Evolutionary conservation across 2,797 vertebrate genomes (phyloP), one percentile per base, ranked within the genome.

Genomic region (Galaxias olidus): DNA sequence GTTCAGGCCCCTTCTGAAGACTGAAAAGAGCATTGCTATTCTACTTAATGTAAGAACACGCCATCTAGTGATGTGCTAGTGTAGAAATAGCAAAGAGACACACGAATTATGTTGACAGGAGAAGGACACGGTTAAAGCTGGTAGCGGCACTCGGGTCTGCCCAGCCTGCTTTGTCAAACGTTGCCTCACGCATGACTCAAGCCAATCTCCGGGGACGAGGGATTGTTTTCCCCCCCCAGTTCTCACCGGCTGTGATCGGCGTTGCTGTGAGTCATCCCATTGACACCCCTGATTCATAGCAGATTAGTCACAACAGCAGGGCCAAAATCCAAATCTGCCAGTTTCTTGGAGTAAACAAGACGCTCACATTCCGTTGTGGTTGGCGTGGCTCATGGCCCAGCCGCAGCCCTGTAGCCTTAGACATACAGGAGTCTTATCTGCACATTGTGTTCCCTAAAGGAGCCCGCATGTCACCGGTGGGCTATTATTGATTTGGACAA

Each of bases 311-410:
- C 20, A 66, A 56, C 8, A 11, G 17, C 12, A 59, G 49, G 11
- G 30, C 55, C 45, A 51, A 81, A 80, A 78, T 74, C 18, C 66
- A 75, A 61, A 65, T 42, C 55, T 65, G 48, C 18, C 4, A n/a
- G 69, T 67, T 74, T 66, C 68, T 52, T 74, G 14, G 65, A 61
- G 45, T 15, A 60, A 56, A 61, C n/a, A 15, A 41, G 14, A 17
- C n/a, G 18, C 6, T 30, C 30, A 30, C 2, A 30, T 30, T 30
- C 30, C 30, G 6, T 2, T 30, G 30, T 30, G 30, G n/a, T n/a
- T n/a, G n/a, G 30, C 2, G 30, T 30, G 30, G 30, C 30, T 30
- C 30, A 3, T 3, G 30, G 30, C 30, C 30, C 30, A 30, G 30
- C 30, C 30, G 6, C 30, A 30, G 30, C 6, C 30, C 30, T 30